Conservation (phyloP, 92 coral and sea anemone species). For the Epizoanthus stellaris region DNA sequence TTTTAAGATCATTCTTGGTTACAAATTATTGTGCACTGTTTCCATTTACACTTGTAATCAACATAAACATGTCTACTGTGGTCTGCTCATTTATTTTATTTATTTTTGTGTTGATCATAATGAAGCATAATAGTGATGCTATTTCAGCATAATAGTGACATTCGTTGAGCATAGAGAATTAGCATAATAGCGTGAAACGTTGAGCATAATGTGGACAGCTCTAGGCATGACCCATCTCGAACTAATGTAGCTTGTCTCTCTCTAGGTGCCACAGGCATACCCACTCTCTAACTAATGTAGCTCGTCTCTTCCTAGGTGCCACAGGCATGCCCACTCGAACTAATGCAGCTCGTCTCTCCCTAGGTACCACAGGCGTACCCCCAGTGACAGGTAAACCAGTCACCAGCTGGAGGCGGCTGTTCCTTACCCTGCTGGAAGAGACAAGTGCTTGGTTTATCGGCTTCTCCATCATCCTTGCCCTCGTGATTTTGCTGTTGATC, state of each 20-base stretch:
- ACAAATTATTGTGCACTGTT: too few species aligned
- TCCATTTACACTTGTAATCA: too few species aligned
- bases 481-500: slow-evolving; percentile 71
- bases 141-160: too few species aligned
- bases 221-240: neutral
- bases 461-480: slow-evolving; percentile 76
- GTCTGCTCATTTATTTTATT: too few species aligned
- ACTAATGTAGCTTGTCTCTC: neutral
- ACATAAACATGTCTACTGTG: too few species aligned
- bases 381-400: slow-evolving; percentile 30
- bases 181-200: too few species aligned
- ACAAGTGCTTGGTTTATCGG: slow-evolving; percentile 93
- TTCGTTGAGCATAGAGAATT: too few species aligned
- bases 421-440: slow-evolving; percentile 74
- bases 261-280: slow-evolving; percentile 14
- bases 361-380: slow-evolving; percentile 18
- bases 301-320: neutral
- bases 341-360: neutral
- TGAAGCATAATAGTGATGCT: too few species aligned
- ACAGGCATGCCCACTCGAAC: neutral
- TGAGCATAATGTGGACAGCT: too few species aligned
- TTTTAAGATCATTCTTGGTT: too few species aligned
- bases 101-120: too few species aligned
- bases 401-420: slow-evolving; percentile 56
- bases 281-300: neutral